These are phyloP conservation scores for Huso huso DNA, from an alignment of 2,797 vertebrate species.

Conservation along the genomic window DNA sequence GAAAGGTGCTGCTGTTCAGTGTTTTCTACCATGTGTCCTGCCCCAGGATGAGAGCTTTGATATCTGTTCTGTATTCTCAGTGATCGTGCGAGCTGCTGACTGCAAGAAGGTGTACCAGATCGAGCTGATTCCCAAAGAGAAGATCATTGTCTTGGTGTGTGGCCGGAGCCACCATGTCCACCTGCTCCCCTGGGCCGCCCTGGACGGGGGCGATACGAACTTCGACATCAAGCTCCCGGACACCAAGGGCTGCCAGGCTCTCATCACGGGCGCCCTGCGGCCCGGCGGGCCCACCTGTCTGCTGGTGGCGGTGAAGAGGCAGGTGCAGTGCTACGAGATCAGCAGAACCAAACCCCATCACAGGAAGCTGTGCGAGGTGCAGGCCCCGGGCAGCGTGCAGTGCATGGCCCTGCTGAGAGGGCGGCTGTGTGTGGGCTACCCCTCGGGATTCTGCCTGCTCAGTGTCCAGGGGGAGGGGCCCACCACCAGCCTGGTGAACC, in stretches of 20 bases:
- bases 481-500: conserved; percentile 82
- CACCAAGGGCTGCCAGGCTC: conserved; percentile 87
- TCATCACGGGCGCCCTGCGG: conserved; percentile 65
- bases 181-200: conserved; percentile 76
- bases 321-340: conserved; percentile 86
- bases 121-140: conserved; percentile 79
- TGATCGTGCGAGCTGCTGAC: conserved; percentile 88
- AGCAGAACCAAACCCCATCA: conserved; percentile 74
- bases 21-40: not conserved
- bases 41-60: not conserved
- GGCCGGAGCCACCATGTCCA: conserved; percentile 87
- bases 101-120: conserved; percentile 91
- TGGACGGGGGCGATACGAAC: conserved; percentile 76
- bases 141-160: conserved; percentile 75
- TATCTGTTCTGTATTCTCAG: conserved; percentile 43
- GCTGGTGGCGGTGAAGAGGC: conserved; percentile 80
- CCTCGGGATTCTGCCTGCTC: conserved; percentile 86
- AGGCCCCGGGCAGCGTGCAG: conserved; percentile 78
- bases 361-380: conserved; percentile 76
- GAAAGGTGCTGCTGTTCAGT: not conserved
- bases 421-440: conserved; percentile 86
- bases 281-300: conserved; percentile 73
- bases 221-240: conserved; percentile 83
- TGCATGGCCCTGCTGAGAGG: conserved; percentile 84
- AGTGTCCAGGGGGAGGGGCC: conserved; percentile 88